Evolutionary conservation across 2,797 vertebrate species (phyloP).

Genomic region (Pampus argenteus): DNA sequence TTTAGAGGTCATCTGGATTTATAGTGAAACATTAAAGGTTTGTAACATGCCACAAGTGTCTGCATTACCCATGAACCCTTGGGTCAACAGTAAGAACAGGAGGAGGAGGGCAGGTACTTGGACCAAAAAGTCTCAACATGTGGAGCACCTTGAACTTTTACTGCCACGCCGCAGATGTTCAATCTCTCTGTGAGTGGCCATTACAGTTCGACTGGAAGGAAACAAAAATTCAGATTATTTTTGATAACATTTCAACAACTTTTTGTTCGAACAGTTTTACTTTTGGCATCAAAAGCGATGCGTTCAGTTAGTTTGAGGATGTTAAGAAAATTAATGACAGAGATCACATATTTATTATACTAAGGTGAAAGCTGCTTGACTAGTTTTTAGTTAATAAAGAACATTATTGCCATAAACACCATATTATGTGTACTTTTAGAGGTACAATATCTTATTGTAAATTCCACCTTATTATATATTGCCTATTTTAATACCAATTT

Average conservation of each 20-base stretch:
- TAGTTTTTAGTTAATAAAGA: background rate
- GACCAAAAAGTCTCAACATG: slow-evolving; percentile 16
- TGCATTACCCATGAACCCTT: slow-evolving; percentile 27
- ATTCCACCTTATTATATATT: no score
- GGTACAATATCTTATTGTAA: background rate
- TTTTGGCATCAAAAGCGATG: background rate
- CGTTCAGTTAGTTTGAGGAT: background rate
- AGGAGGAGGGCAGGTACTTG: slow-evolving; percentile 1
- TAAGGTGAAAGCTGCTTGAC: no score
- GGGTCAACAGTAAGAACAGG: slow-evolving; percentile 13
- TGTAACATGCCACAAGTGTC: background rate
- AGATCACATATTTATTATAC: no score
- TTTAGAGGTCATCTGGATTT: background rate
- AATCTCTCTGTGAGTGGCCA: slow-evolving; percentile 86
- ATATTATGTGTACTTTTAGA: background rate
- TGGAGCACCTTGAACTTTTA: slow-evolving; percentile 48
- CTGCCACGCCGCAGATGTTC: slow-evolving; percentile 74
- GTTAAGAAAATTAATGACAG: background rate
- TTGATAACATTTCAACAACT: background rate
- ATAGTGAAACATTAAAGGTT: background rate
- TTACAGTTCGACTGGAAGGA: slow-evolving; percentile 84
- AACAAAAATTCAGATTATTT: background rate
- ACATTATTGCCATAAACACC: background rate
- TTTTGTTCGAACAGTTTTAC: background rate
- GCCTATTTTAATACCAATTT: background rate